Conservation (phyloP, 1,140 invertebrate genomes). For the Pseudomyrmex pallidus region DNA sequence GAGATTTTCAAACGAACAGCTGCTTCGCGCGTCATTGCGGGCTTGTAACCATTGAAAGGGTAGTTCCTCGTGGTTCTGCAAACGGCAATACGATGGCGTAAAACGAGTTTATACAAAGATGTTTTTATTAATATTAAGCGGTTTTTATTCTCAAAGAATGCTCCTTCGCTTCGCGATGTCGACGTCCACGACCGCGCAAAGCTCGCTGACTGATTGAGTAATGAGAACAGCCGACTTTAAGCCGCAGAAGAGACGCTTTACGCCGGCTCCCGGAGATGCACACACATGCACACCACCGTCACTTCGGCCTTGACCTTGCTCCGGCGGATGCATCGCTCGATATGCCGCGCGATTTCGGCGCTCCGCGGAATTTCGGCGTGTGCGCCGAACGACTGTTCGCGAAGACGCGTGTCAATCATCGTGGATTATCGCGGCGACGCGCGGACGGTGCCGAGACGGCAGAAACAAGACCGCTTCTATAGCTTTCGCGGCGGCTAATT, state of each 20-base stretch:
- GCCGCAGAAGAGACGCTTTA: conserved; percentile 38
- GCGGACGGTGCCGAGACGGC: not conserved
- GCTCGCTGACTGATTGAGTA: conserved; percentile 13
- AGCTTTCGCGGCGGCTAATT: not conserved
- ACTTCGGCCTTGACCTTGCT: conserved; percentile 60
- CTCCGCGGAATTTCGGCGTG: conserved; percentile 36
- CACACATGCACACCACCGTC: not conserved
- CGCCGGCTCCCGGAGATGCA: conserved; percentile 54
- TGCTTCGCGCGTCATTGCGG: not conserved
- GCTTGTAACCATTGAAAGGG: not conserved
- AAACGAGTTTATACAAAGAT: no score
- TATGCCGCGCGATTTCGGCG: conserved; percentile 49
- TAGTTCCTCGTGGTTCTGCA: not conserved
- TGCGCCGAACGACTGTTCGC: conserved; percentile 25
- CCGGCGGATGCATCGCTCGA: conserved; percentile 62
- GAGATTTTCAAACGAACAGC: not conserved
- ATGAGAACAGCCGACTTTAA: conserved; percentile 51
- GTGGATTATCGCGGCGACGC: conserved; percentile 12
- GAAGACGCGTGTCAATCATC: not conserved
- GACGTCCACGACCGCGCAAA: not conserved
- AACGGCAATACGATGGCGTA: no score
- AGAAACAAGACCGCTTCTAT: no score
- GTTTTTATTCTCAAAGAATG: no score
- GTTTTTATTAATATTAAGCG: no score
- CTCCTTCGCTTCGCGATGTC: not conserved